These are phyloP conservation scores for Chelmon rostratus DNA, from an alignment of 2,797 vertebrate species.

Conservation along the genomic window DNA sequence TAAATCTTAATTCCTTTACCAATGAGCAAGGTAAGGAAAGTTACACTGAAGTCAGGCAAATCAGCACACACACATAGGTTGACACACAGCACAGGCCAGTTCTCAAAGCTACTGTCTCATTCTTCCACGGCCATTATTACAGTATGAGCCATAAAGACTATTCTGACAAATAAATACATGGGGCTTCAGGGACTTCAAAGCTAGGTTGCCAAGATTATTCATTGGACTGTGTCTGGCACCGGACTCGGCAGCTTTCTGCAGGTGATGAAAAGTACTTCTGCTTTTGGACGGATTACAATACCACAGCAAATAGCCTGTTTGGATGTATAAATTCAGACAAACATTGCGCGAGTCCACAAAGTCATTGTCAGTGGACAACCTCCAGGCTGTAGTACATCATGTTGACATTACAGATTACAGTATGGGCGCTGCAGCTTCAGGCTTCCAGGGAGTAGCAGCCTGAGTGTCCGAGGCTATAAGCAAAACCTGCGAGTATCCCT, in stretches of 20 bases:
- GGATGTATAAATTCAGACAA: constrained; percentile 63
- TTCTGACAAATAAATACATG: constrained; percentile 23
- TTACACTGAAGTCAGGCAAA: background rate
- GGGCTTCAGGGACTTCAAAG: background rate
- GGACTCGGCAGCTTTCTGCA: constrained; percentile 23
- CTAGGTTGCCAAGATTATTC: constrained; percentile 31
- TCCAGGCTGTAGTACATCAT: constrained; percentile 71
- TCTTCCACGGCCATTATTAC: background rate
- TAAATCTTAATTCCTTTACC: too few species aligned
- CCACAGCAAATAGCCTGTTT: constrained; percentile 46
- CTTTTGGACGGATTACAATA: constrained; percentile 50
- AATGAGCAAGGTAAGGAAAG: background rate
- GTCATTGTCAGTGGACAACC: constrained; percentile 62
- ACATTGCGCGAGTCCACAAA: constrained; percentile 66
- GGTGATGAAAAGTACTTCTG: constrained; percentile 38
- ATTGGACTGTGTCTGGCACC: constrained; percentile 8
- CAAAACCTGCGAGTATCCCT: constrained; percentile 34
- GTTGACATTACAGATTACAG: constrained; percentile 70
- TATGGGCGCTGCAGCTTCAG: constrained; percentile 31
- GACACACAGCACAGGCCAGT: background rate
- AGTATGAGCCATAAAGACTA: background rate
- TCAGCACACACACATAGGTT: background rate
- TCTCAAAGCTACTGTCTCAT: background rate
- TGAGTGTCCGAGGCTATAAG: constrained; percentile 40
- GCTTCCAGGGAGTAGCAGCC: constrained; percentile 32